Evolutionary conservation across 1,140 invertebrate genomes (phyloP), one percentile per base, ranked within the genome.

Genomic region (Saxidomus purpurata): DNA sequence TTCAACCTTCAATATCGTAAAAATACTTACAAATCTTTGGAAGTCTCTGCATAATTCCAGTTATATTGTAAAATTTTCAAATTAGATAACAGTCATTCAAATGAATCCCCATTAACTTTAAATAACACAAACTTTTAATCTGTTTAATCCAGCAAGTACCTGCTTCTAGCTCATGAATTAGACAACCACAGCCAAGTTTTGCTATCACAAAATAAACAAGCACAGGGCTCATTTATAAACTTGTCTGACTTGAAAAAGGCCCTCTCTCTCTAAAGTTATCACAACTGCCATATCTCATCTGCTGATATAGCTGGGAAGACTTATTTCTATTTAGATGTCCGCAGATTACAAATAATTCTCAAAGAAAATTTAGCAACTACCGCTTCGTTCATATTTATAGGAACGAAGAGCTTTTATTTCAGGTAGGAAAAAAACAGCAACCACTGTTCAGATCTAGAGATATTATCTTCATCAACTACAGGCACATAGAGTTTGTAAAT

Each of bases 131-230:
- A 43, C 43, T 15, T 43, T 28, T 63, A 63, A 63, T 63, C 59
- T 25, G 11, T 63, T 63, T 28, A 63, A 28, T 28, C 59, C n/a
- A 9, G 19, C 59, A 63, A 63, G 59, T 63, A 63, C n/a, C n/a
- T 25, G n/a, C 15, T 9, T 63, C 43, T 8, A 43, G 43, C 43
- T 43, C 43, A 43, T 15, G 15, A 43, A 43, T 43, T 15, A 63
- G n/a, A 63, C 59, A 25, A 63, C 59, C 25, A 63, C 59, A 28
- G 59, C 59, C 4, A 22, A 55, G 19, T 55, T 28, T 71, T 34
- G 36, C 43, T 79, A 79, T 79, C 76, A 79, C 49, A 79, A 76
- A 76, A 76, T 76, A 76, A 79, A 79, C 49, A 79, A 59, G 49
- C 17, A 38, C 76, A 55, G 25, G 76, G 55, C 76, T 79, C 49